Evolutionary conservation across 2,888 invertebrate genomes (phyloP), one percentile per base, ranked within the genome.

Genomic region (Hirtodrosophila cameraria): DNA sequence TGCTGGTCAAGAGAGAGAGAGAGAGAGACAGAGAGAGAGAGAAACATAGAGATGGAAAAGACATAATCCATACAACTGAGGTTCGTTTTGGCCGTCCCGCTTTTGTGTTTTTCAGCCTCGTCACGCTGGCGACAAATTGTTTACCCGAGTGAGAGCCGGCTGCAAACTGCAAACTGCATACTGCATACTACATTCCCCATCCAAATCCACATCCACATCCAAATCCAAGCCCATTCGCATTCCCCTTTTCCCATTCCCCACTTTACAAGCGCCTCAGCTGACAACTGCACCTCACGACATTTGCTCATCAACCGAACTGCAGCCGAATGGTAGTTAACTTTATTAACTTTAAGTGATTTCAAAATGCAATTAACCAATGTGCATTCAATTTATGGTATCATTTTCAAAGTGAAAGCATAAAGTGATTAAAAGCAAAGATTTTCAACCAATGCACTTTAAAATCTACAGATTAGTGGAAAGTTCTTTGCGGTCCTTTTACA

Each of bases 121-220:
- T 70, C 71, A 62, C 45, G 53, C 48, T 48, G 38, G 43, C 60
- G 59, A 69, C 59, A 53, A 67, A 57, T 65, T 72, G 69, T 72
- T 75, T 64, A 12, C 42, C 46, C 49, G 57, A 66, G 84, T 68
- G 78, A 79, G 84, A 79, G 77, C 62, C 60, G 30, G 15, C 36
- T 49, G 13, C 41, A 48, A 13, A 15, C n/a, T n/a, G n/a, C n/a
- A n/a, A n/a, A n/a, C n/a, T n/a, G n/a, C n/a, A n/a, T n/a, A n/a
- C n/a, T n/a, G n/a, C n/a, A n/a, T n/a, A n/a, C n/a, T n/a, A n/a
- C 38, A 35, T 11, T 36, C 6, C 25, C 61, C 12, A 15, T 50
- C 25, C 36, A n/a, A n/a, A n/a, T n/a, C n/a, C n/a, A n/a, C n/a
- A n/a, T n/a, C n/a, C n/a, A n/a, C n/a, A n/a, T n/a, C 39, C 39